Evolutionary conservation across 2,113 vertebrate species (phyloP), one percentile per base, ranked within the genome.

Genomic region (Rhynchopsitta pachyrhyncha): DNA sequence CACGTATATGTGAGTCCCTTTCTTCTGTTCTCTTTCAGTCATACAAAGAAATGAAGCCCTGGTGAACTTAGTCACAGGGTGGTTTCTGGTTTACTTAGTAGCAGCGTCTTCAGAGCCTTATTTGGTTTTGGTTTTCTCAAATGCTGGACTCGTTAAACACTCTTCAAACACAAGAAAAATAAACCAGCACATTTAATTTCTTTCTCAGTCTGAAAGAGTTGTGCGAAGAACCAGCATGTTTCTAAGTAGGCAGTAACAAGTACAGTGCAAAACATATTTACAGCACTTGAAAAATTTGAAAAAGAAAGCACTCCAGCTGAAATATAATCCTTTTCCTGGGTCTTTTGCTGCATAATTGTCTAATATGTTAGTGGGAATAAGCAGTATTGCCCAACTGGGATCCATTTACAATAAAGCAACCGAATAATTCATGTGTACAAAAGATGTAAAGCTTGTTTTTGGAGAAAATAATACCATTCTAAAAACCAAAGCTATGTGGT

Each of bases 121-220:
- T 95, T 95, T 94, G 59, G 73, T 81, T 95, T 95, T 82, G 62
- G 41, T 95, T 97, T 97, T 94, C 90, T 95, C 79, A 92, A 97
- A 97, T 41, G 75, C 59, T 60, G 81, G 74, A 88, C 96, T 96
- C 97, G 94, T 93, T 98, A 97, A 93, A 93, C 88, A 88, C 81
- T 96, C 42, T 1, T 87, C 93, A 96, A 97, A 96, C 91, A 95
- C 81, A 93, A 84, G 67, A 97, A 97, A 97, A 97, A 96, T 94
- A 97, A 97, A 97, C 60, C 71, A 66, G 63, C 77, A 90, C 60
- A 39, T 97, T 98, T 96, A 94, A 93, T 95, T 96, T 93, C 29
- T 83, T 31, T 78, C 64, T 16, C 74, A 86, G 55, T 96, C 80
- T 95, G 96, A 97, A 97, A 92, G 73, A 46, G 59, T 84, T 86